A percentile compares a stretch with the other conserved stretches of the same genome.
These are phyloP conservation scores for Sogatella furcifera DNA, from an alignment of 1,140 invertebrate species.

Conservation along the genomic window DNA sequence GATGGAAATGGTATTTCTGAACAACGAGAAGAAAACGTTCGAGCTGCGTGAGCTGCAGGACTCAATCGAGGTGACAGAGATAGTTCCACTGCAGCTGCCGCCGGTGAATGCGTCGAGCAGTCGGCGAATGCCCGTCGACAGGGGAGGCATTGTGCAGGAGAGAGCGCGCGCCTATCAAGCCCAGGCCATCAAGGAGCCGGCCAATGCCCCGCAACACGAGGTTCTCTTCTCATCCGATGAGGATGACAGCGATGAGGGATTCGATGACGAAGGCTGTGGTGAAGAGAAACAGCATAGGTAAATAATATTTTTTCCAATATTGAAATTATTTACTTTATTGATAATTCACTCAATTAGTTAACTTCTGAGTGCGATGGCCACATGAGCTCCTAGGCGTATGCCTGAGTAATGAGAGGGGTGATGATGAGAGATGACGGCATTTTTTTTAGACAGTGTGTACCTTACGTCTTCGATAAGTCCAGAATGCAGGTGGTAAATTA, in stretches of 20 bases:
- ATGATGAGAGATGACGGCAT: too few species aligned
- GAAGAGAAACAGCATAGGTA: slow-evolving; percentile 18
- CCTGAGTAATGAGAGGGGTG: too few species aligned
- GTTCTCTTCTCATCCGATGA: slow-evolving; percentile 7
- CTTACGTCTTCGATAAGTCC: too few species aligned
- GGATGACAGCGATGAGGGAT: slow-evolving; percentile 13
- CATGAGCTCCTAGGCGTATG: too few species aligned
- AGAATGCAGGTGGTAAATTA: too few species aligned
- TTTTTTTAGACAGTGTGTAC: too few species aligned
- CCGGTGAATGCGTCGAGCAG: background rate
- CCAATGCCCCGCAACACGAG: background rate
- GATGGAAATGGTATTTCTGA: slow-evolving; percentile 18
- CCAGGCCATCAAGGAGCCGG: background rate
- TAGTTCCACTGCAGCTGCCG: slow-evolving; percentile 7
- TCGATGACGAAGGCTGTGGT: slow-evolving; percentile 11
- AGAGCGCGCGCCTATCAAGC: background rate
- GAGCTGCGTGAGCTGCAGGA: slow-evolving; percentile 10
- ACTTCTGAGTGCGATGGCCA: too few species aligned
- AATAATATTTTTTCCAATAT: background rate
- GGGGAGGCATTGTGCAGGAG: background rate
- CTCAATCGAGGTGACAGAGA: slow-evolving; percentile 11
- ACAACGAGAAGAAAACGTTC: slow-evolving; percentile 11
- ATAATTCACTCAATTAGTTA: too few species aligned
- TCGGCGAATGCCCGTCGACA: background rate
- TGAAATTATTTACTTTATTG: too few species aligned